Evolutionary conservation across 2,888 invertebrate species (phyloP), one percentile per base, ranked within the genome.

Genomic region (Laspeyria flexula): DNA sequence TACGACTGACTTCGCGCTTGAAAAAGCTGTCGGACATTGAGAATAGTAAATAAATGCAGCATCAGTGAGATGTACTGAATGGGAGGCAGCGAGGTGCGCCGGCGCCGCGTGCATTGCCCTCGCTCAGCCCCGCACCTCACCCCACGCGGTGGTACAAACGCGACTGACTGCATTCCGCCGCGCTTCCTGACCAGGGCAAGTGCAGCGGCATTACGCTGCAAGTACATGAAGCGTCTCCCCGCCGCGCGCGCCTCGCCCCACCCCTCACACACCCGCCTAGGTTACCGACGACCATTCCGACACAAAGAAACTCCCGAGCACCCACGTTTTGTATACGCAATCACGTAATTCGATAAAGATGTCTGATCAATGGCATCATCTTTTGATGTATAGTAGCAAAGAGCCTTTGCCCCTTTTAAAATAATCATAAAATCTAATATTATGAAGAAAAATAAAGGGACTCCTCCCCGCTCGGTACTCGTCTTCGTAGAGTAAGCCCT

Each of bases 181-280:
- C 90, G 90, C 91, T 91, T 92, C 92, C 91, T 91, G 92, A 89
- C 90, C 90, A 81, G 80, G 86, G 90, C 91, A 90, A 91, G 90
- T 91, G 91, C 88, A 87, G 83, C 81, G 83, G 79, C 88, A 88
- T 86, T 89, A 87, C 86, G 75, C 82, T 85, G 86, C 86, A 83
- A 88, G 88, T 89, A 89, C 87, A 63, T 80, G 67, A 76, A 73
- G 64, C 72, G 61, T 58, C 73, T 27, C 66, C 79, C 60, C 69
- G 53, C 59, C 18, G 61, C 77, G 33, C 73, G 44, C 47, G 58
- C 51, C 60, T 45, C 54, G 49, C 60, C 71, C 34, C 54, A 44
- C 65, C 53, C 56, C 61, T 50, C 60, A 23, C 54, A 49, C 66
- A 56, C 68, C 67, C 74, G 69, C 67, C 79, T 81, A 79, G 79